Evolutionary conservation across 2,797 vertebrate species (phyloP).

Genomic region (Melanotaenia parkinsoni): DNA sequence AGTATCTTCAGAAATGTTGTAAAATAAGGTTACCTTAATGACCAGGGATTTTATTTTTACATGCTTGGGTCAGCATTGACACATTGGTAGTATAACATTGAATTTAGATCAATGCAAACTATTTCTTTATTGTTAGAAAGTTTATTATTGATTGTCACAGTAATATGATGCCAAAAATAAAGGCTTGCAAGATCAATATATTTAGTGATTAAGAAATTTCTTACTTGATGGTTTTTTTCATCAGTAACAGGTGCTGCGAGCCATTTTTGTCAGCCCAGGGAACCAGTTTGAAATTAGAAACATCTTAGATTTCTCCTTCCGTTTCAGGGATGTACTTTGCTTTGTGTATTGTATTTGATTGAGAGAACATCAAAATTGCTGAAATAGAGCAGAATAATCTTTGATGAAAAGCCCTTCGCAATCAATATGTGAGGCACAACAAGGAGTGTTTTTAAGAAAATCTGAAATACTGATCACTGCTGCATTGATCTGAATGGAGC

Average conservation of each 20-base stretch:
- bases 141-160: neutral
- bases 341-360: conserved; percentile 7
- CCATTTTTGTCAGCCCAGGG: neutral
- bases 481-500: conserved; percentile 56
- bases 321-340: neutral
- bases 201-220: conserved; percentile 10
- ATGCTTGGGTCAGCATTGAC: neutral
- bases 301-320: neutral
- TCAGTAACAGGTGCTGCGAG: neutral
- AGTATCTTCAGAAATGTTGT: neutral
- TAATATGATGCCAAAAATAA: neutral
- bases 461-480: conserved; percentile 49
- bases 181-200: neutral
- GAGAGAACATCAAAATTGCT: conserved; percentile 19
- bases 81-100: neutral
- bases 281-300: neutral
- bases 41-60: neutral
- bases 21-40: neutral
- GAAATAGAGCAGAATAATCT: conserved; percentile 44
- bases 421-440: conserved; percentile 46
- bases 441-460: conserved; percentile 32
- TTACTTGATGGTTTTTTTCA: neutral
- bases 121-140: neutral
- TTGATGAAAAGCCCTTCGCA: conserved; percentile 52
- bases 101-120: neutral